Evolutionary conservation across 2,113 vertebrate genomes (phyloP).

Genomic region (Pelusios castaneus): DNA sequence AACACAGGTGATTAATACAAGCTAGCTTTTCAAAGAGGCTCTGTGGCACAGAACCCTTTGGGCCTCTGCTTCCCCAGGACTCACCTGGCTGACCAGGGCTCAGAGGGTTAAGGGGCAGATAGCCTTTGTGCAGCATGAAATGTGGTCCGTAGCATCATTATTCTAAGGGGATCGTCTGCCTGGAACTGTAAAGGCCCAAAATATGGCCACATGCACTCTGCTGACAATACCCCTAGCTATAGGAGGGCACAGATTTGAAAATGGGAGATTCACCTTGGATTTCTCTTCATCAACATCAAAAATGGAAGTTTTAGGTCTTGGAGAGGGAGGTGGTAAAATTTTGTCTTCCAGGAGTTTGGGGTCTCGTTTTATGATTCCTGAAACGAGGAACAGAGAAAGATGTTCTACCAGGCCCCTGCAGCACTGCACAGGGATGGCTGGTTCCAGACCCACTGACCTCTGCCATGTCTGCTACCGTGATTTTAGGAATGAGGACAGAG

Average conservation of each 20-base stretch:
- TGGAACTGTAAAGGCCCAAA: not conserved
- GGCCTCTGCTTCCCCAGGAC: not conserved
- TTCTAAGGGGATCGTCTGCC: not conserved
- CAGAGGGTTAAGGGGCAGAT: too few relatives aligned
- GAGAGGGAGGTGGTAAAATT: slow-evolving; percentile 86
- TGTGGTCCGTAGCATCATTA: not conserved
- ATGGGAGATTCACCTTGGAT: slow-evolving; percentile 79
- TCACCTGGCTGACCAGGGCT: not conserved
- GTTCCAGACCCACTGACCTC: not conserved
- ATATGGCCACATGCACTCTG: not conserved
- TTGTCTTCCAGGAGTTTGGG: slow-evolving; percentile 83
- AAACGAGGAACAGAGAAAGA: slow-evolving; percentile 6
- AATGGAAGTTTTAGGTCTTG: slow-evolving; percentile 83
- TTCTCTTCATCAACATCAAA: slow-evolving; percentile 91
- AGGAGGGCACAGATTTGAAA: not conserved
- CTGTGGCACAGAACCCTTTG: not conserved
- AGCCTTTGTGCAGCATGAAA: not conserved
- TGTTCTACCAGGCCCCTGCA: not conserved
- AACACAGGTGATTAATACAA: not conserved
- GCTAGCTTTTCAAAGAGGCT: not conserved
- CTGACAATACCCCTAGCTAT: not conserved
- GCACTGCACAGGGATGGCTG: not conserved
- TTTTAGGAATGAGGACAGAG: not conserved
- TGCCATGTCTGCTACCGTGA: not conserved
- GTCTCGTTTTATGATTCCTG: slow-evolving; percentile 91